A percentile compares a stretch with the other conserved stretches of the same genome.
These are phyloP conservation scores for Pygmarrhopalites habei DNA, from an alignment of 1,140 invertebrate species.

Conservation along the genomic window DNA sequence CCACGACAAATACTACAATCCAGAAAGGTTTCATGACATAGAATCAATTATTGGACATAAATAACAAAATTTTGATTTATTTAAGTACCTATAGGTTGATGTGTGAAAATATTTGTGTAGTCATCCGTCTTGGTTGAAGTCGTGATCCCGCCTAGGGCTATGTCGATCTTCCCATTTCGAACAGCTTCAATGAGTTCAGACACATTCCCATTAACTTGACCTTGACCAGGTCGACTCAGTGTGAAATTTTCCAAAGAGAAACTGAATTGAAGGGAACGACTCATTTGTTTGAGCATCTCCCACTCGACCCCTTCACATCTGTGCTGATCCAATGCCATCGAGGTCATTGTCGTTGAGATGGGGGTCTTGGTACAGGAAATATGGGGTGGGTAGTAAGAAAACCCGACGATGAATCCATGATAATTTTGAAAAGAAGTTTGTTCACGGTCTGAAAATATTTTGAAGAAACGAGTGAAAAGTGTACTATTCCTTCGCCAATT, in stretches of 20 bases:
- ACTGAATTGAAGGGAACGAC: conserved; percentile 17
- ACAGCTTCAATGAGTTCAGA: conserved; percentile 20
- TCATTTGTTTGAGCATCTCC: conserved; percentile 27
- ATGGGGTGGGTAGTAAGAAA: too few species aligned
- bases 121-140: conserved; percentile 14
- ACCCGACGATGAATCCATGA: too few species aligned
- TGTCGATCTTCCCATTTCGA: conserved; percentile 14
- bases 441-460: conserved; percentile 2
- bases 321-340: too few species aligned
- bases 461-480: conserved; percentile 19
- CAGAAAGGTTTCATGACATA: not conserved
- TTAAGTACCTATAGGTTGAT: conserved; percentile 27
- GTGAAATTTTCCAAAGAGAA: conserved; percentile 18
- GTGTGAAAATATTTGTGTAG: conserved; percentile 27
- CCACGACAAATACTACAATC: conserved; percentile 23
- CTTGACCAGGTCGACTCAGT: too few species aligned
- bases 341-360: too few species aligned
- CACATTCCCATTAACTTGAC: too few species aligned
- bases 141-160: conserved; percentile 24
- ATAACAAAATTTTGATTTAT: not conserved
- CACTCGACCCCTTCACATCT: conserved; percentile 26
- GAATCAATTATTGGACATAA: not conserved
- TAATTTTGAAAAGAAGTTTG: too few species aligned
- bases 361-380: too few species aligned
- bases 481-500: conserved; percentile 27